These are phyloP conservation scores for Pogonus chalceus DNA, from an alignment of 1,140 invertebrate genomes.

Conservation along the genomic window DNA sequence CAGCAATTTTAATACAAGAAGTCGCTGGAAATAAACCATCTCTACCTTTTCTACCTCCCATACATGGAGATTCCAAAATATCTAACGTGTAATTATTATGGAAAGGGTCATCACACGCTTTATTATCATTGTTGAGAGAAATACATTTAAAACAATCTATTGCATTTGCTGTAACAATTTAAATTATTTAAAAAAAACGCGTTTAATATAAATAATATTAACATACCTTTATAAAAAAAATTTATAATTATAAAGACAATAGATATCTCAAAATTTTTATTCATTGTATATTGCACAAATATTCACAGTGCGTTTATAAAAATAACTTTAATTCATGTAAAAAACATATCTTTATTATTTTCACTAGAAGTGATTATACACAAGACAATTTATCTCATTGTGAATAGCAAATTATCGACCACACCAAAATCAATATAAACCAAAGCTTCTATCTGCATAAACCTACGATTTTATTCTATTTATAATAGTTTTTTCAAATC, in stretches of 20 bases:
- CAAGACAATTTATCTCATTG: too few relatives aligned
- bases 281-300: too few relatives aligned
- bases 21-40: constrained; percentile 93
- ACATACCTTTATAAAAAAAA: not conserved
- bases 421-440: too few relatives aligned
- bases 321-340: too few relatives aligned
- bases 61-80: constrained; percentile 82
- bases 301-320: too few relatives aligned
- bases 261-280: not conserved
- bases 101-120: constrained; percentile 90
- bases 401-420: too few relatives aligned
- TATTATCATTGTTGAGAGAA: constrained; percentile 78
- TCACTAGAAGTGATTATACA: too few relatives aligned
- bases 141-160: constrained; percentile 97
- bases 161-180: constrained; percentile 36
- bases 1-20: constrained; percentile 89
- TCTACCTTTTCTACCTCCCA: constrained; percentile 82
- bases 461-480: too few relatives aligned
- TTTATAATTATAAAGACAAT: not conserved
- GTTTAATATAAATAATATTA: not conserved
- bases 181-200: not conserved
- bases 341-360: too few relatives aligned
- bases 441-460: too few relatives aligned
- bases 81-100: constrained; percentile 82
- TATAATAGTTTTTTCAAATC: too few relatives aligned